Conservation (phyloP, 2,888 invertebrate genomes). For the Eupithecia subumbrata region DNA sequence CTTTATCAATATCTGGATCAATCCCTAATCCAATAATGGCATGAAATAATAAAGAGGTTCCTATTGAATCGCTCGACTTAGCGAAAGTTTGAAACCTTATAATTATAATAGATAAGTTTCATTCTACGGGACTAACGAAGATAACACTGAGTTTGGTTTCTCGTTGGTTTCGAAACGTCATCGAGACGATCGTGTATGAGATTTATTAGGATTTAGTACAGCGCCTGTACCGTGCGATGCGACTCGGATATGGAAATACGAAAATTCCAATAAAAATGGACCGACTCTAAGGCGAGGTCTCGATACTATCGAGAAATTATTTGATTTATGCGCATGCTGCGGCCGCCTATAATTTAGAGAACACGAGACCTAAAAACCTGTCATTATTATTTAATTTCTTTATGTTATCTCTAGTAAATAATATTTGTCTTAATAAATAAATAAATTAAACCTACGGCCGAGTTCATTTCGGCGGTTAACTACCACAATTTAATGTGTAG, state of each 20-base stretch:
- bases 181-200: background rate
- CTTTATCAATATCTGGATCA: conserved; percentile 15
- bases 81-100: conserved; percentile 35
- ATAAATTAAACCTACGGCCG: background rate
- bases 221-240: background rate
- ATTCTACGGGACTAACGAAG: conserved; percentile 29
- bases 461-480: background rate
- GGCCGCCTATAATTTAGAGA: too few species aligned
- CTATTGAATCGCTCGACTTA: conserved; percentile 23
- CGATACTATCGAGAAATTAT: background rate
- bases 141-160: background rate
- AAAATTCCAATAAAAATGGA: background rate
- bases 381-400: too few species aligned
- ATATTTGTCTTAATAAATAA: too few species aligned
- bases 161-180: background rate
- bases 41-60: conserved; percentile 52
- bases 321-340: too few species aligned
- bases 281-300: background rate
- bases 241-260: background rate
- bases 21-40: conserved; percentile 52
- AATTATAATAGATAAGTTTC: conserved; percentile 31
- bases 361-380: too few species aligned
- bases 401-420: too few species aligned
- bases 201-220: background rate
- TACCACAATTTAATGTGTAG: too few species aligned